Conservation (phyloP, 92 coral and sea anemone species). For the Blastomussa wellsi region DNA sequence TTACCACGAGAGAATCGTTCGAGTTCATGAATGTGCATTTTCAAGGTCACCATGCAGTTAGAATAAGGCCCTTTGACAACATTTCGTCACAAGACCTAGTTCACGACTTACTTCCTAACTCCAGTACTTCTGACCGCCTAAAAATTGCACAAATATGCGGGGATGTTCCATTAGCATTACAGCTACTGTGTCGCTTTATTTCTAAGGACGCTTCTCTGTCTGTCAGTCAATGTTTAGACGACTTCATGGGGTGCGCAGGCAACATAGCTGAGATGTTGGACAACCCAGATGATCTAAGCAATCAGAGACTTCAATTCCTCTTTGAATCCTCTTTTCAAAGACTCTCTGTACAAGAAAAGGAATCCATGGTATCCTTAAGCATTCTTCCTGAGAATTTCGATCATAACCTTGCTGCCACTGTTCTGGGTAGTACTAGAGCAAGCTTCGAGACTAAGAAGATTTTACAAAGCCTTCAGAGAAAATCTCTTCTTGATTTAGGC, state of each 20-base stretch:
- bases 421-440: background rate
- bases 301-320: constrained; percentile 1
- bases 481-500: constrained; percentile 16
- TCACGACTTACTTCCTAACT: background rate
- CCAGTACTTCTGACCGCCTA: background rate
- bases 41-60: background rate
- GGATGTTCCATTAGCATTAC: constrained; percentile 2
- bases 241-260: background rate
- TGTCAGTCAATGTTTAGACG: background rate
- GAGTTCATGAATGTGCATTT: constrained; percentile 7
- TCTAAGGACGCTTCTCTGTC: background rate
- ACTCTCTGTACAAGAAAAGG: constrained; percentile 23
- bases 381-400: constrained; percentile 15
- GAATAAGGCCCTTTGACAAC: constrained; percentile 9
- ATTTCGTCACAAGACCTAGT: constrained; percentile 6
- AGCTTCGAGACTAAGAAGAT: background rate
- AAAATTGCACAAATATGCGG: constrained; percentile 12
- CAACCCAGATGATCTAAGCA: constrained; percentile 14
- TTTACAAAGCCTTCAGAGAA: constrained; percentile 7
- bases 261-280: constrained; percentile 1
- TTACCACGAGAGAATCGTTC: constrained; percentile 16
- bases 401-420: background rate
- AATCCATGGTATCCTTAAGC: background rate
- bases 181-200: background rate
- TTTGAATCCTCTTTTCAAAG: constrained; percentile 24